phyloP scores from a whole-genome alignment of 2,797 vertebrate species.

The Notoglanidium macrostoma region DNA sequence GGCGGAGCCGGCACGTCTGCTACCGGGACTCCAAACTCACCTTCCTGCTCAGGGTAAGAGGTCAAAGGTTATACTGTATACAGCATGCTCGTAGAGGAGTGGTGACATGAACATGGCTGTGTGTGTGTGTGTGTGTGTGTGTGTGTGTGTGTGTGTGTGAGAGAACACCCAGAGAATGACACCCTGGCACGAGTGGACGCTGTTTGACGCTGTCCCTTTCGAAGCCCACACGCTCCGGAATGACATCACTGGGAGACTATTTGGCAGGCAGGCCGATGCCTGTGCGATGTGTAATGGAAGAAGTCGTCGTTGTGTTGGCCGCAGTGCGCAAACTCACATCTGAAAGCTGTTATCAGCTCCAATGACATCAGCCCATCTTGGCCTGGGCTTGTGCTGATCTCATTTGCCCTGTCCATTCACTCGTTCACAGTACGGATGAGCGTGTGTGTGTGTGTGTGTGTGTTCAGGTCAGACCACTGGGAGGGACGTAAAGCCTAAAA shows the following conservation, averaged over 20 bases:
- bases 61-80: background rate
- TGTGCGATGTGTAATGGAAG: slow-evolving; percentile 65
- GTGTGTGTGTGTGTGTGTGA: background rate
- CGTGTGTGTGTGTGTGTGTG: slow-evolving; percentile 25
- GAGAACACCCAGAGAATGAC: slow-evolving; percentile 36
- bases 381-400: slow-evolving; percentile 56
- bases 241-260: slow-evolving; percentile 64
- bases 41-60: slow-evolving; percentile 85
- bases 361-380: slow-evolving; percentile 63
- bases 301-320: slow-evolving; percentile 58
- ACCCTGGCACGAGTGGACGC: slow-evolving; percentile 48
- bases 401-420: slow-evolving; percentile 51
- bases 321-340: slow-evolving; percentile 60
- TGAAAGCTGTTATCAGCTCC: slow-evolving; percentile 68
- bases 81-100: background rate
- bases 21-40: slow-evolving; percentile 97
- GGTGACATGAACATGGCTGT: background rate
- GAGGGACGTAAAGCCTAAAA: slow-evolving; percentile 20
- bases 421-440: background rate
- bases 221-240: slow-evolving; percentile 47
- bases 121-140: slow-evolving; percentile 11
- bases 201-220: slow-evolving; percentile 41
- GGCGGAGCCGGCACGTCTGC: slow-evolving; percentile 90
- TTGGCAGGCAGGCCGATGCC: slow-evolving; percentile 58
- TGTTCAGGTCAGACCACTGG: background rate